Base-by-base conservation (phyloP, 2,797 vertebrate genomes). In the Phrynocephalus vlangalii region DNA sequence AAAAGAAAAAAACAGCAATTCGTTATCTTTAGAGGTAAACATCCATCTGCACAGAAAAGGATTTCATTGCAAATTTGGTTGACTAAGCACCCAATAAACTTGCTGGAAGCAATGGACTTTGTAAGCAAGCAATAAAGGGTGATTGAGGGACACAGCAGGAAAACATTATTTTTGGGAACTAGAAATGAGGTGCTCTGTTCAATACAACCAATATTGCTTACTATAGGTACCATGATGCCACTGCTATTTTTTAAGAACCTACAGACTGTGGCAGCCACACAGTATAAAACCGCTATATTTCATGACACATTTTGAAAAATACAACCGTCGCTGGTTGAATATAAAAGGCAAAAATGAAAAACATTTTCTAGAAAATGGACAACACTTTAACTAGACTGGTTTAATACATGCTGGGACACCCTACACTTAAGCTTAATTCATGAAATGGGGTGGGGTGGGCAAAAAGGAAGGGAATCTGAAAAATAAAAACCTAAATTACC, bases 221-320 rank as follows among this genome's bases (percentile, higher is more conserved):
- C 75, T 28, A 52, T 3, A 56, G 50, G 73, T 56, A 86, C 6
- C 33, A 22, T 22, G 50, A 11, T 20, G 30, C 67, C 3, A 28
- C 56, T 44, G 44, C 68, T 86, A 56, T 86, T 89, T 86, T 44
- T 89, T 83, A 86, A 89, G 60, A 86, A 18, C 13, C 76, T 73
- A 10, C 20, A 30, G 44, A 22, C 15, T 4, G 67, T 4, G 5
- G 26, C 3, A 52, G 20, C 67, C 26, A 26, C 28, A 16, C 13
- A 52, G 44, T 18, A 44, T 68, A 50, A 28, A 38, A 72, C 60
- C n/a, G 26, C 81, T 22, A 20, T 10, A 60, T 79, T 86, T 83
- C n/a, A 79, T 73, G 79, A 73, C 11, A 76, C 33, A 70, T 28
- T 71, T 1, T 3, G 30, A 70, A 44, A 44, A 24, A 24, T 10